Evolutionary conservation across 2,888 invertebrate species (phyloP).

Genomic region (Lasioglossum oenotherae): DNA sequence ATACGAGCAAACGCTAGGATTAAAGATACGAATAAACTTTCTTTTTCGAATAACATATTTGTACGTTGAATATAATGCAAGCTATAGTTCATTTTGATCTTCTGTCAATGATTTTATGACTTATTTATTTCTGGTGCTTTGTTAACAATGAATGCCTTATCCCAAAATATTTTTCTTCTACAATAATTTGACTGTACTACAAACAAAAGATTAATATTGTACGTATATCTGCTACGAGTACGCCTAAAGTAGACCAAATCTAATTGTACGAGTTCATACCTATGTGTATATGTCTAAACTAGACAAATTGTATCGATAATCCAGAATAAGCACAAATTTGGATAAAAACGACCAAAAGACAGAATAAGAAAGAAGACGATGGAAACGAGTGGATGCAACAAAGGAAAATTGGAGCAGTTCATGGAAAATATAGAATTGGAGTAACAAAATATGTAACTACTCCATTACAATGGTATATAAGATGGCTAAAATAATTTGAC

Average conservation of each 20-base stretch:
- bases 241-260: not conserved
- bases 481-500: conserved; percentile 76
- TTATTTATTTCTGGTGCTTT: not conserved
- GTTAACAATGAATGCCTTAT: not conserved
- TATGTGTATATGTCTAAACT: not conserved
- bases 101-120: not conserved
- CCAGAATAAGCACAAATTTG: not conserved
- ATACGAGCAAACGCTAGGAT: not conserved
- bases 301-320: not conserved
- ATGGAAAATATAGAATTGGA: conserved; percentile 19
- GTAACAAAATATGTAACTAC: conserved; percentile 52
- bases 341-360: not conserved
- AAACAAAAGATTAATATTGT: not conserved
- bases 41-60: not conserved
- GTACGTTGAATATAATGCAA: not conserved
- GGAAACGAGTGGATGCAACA: not conserved
- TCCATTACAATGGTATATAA: conserved; percentile 72
- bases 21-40: not conserved
- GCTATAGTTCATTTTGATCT: not conserved
- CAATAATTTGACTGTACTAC: not conserved
- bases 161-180: not conserved
- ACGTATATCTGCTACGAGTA: not conserved
- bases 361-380: not conserved
- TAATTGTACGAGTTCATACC: not conserved
- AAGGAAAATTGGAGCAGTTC: not conserved